phyloP scores from a whole-genome alignment of 2,797 vertebrate genomes.

The Potorous gilbertii region DNA sequence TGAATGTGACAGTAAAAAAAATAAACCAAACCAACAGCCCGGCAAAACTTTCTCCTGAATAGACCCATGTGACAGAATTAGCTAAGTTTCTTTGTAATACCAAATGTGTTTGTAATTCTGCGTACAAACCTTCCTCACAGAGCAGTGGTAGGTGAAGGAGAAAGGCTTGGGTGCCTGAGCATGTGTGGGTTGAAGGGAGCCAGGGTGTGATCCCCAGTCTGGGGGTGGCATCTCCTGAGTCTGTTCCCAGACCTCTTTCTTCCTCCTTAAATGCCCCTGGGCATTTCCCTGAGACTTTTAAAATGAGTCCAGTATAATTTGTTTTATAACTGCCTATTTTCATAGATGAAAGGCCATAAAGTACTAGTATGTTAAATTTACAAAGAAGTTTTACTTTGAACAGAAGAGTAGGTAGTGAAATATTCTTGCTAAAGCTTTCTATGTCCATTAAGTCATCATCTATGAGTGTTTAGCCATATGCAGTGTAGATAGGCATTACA shows the following conservation, averaged over 20 bases:
- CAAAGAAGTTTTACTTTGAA: slow-evolving; percentile 29
- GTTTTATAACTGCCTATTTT: slow-evolving; percentile 53
- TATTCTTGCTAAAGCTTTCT: slow-evolving; percentile 14
- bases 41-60: no score
- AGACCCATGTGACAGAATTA: no score
- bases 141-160: no score
- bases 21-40: no score
- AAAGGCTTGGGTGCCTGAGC: neutral
- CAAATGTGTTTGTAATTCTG: no score
- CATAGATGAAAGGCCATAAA: slow-evolving; percentile 61
- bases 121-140: no score
- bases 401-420: neutral
- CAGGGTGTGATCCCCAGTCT: neutral
- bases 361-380: slow-evolving; percentile 48
- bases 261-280: slow-evolving; percentile 39
- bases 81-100: no score
- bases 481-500: neutral
- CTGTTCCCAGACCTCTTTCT: slow-evolving; percentile 19
- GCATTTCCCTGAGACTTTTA: slow-evolving; percentile 35
- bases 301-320: slow-evolving; percentile 39
- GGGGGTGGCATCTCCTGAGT: slow-evolving; percentile 11
- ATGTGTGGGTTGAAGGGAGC: slow-evolving; percentile 25
- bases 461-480: neutral
- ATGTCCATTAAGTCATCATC: slow-evolving; percentile 4
- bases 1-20: no score